Evolutionary conservation across 2,888 invertebrate genomes (phyloP), one percentile per base, ranked within the genome.

Genomic region (Aleiodes testaceus): DNA sequence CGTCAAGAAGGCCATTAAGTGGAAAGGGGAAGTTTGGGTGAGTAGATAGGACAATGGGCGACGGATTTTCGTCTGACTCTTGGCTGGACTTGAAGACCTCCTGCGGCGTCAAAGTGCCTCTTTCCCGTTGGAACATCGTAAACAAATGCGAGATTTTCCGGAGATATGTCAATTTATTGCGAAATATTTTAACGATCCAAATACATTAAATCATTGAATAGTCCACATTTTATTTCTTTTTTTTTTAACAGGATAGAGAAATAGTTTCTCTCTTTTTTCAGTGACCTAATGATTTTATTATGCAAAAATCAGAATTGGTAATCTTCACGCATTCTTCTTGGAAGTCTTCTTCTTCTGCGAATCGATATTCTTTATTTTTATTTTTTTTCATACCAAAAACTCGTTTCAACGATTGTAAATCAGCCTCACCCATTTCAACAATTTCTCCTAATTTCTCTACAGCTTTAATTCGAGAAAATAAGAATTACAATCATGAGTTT

Each of bases 271-370:
- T 30, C 26, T 26, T 26, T 36, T 36, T 36, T 36, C 36, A 11
- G 26, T 26, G 6, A 11, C 53, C 53, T 26, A 53, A 53, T 26
- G 53, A 22, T 53, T 53, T 53, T 53, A 53, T 53, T 53, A 53
- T 53, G 53, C 53, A 53, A 20, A 22, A n/a, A 53, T 53, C 53
- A 30, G 53, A 53, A 53, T 22, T 14, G n/a, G 26, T 6, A 53
- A 20, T 53, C 53, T 20, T 18, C 52, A 20, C 52, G n/a, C 22
- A 12, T 52, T 53, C 53, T 53, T 53, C 53, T n/a, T 53, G n/a
- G 30, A 53, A 53, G 12, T 53, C 53, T 30, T 53, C 53, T 30
- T 53, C 30, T 53, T 53, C 53, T 53, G 53, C 30, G 53, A 53
- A 53, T 53, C 53, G 53, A 53, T 53, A 26, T 26, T 53, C 2